A percentile compares a stretch with the other conserved stretches of the same genome.
These are phyloP conservation scores for Xanthostigma xanthostigma DNA, from an alignment of 2,888 invertebrate species.

Conservation along the genomic window DNA sequence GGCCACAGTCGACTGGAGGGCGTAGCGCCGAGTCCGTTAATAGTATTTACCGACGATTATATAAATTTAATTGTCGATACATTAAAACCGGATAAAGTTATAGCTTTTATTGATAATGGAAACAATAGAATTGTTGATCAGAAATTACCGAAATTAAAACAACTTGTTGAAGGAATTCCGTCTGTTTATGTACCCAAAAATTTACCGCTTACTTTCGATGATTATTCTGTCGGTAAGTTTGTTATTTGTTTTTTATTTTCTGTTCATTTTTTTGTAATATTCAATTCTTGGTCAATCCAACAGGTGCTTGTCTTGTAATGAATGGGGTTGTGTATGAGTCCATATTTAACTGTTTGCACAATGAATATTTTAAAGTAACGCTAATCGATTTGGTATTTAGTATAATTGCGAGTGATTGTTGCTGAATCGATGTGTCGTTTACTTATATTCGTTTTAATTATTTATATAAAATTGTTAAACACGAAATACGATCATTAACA, in stretches of 20 bases:
- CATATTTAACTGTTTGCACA: no score
- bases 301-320: background rate
- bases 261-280: background rate
- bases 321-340: no score
- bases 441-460: no score
- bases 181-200: slow-evolving; percentile 4
- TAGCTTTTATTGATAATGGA: slow-evolving; percentile 1
- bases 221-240: slow-evolving; percentile 2
- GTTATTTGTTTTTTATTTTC: background rate
- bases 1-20: slow-evolving; percentile 1
- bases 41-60: background rate
- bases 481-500: no score
- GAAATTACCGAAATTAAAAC: slow-evolving; percentile 5
- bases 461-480: no score
- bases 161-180: slow-evolving; percentile 6
- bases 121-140: background rate
- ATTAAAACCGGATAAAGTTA: slow-evolving; percentile 1
- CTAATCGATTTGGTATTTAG: no score
- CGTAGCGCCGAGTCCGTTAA: slow-evolving; percentile 3
- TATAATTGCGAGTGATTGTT: no score
- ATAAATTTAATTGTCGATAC: slow-evolving; percentile 1
- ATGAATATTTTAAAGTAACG: no score
- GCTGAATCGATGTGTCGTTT: no score
- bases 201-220: background rate
- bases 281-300: background rate